Evolutionary conservation across 2,113 vertebrate species (phyloP), one percentile per base, ranked within the genome.

Genomic region (Melospiza melodia): DNA sequence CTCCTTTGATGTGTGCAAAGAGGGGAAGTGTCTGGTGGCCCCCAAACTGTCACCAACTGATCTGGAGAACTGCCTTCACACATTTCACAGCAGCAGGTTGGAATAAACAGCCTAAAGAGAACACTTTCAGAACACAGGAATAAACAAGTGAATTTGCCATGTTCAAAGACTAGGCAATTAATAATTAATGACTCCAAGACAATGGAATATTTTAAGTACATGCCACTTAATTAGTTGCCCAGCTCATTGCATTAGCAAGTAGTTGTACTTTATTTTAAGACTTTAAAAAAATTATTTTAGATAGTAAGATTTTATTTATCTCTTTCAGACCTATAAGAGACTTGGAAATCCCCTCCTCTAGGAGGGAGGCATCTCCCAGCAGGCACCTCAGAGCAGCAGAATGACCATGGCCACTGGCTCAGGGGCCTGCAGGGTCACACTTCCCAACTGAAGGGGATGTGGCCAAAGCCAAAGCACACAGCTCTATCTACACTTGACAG

Each of bases 21-120:
- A 84, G 48, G 27, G 83, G 76, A 90, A 91, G 69, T 46, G 76
- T 76, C 79, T 89, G 41, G 61, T 68, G 72, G 41, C 61, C 90
- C 66, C 83, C 28, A 6, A 65, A 78, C 85, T 81, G 89, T 69
- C 92, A 92, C 54, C 0, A 0, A 37, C 49, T 58, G 55, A 71
- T 92, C 51, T 71, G 28, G 61, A 68, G 68, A 93, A 57, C 31
- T 49, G n/a, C 35, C 57, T 95, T 84, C 79, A 92, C 66, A 90
- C 61, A 78, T 81, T 88, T 88, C 9, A 6, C 35, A 66, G 81
- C 73, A 93, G 93, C 76, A 89, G 61, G 79, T 52, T 72, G 74
- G 79, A 66, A 92, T 88, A 90, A 92, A 93, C 65, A 90, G 92
- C 83, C 92, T 95, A 93, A 93, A 90, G 66, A 96, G 88, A 95